phyloP scores from a whole-genome alignment of 1,140 invertebrate genomes.

The Ptiloglossa arizonensis region DNA sequence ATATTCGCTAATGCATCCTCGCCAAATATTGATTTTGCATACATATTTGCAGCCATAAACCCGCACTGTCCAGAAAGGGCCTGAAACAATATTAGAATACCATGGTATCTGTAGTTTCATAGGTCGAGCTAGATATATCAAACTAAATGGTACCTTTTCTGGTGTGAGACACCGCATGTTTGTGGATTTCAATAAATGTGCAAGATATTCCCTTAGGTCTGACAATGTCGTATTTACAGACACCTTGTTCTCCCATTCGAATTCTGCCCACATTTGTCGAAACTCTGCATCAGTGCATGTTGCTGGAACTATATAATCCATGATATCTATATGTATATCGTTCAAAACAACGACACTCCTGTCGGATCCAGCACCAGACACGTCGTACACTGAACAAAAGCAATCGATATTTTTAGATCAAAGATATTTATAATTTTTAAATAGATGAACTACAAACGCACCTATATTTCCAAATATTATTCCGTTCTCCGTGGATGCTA shows the following conservation, averaged over 20 bases:
- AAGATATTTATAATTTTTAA: too few relatives aligned
- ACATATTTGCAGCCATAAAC: constrained; percentile 99
- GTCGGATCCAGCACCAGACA: constrained; percentile 95
- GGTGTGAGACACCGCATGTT: constrained; percentile 99
- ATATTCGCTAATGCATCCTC: constrained; percentile 99
- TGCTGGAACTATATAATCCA: constrained; percentile 99
- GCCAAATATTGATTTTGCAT: constrained; percentile 99
- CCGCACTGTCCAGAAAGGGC: constrained; percentile 97
- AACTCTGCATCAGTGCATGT: constrained; percentile 97
- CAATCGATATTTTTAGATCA: background rate
- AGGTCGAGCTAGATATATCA: background rate
- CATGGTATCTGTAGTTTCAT: constrained; percentile 35
- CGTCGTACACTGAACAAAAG: constrained; percentile 91
- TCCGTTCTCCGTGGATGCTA: constrained; percentile 98
- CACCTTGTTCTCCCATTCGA: constrained; percentile 99
- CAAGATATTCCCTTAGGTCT: constrained; percentile 95
- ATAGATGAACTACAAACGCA: constrained; percentile 67
- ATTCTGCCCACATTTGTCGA: constrained; percentile 99
- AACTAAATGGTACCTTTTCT: constrained; percentile 87
- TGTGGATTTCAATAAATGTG: constrained; percentile 95
- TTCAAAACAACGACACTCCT: constrained; percentile 98
- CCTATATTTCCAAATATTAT: constrained; percentile 99
- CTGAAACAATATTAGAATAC: constrained; percentile 75
- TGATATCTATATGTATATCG: constrained; percentile 99
- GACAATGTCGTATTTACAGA: constrained; percentile 97